These are phyloP conservation scores for Heliconius hortense DNA, from an alignment of 2,888 invertebrate genomes.

Conservation along the genomic window DNA sequence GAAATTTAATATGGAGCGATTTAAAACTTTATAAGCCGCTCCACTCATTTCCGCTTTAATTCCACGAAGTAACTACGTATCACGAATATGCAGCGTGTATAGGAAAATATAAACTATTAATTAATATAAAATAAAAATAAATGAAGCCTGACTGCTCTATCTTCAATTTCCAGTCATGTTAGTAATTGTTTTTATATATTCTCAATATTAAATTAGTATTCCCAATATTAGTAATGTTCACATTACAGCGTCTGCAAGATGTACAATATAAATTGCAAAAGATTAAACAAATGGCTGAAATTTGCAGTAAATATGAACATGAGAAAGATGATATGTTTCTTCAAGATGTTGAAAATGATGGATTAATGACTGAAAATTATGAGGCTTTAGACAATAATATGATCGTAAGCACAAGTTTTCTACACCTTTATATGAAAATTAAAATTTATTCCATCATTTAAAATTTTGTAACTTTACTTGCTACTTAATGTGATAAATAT, in stretches of 20 bases:
- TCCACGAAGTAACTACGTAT: neutral
- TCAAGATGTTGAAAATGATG: constrained; percentile 48
- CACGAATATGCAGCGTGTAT: neutral
- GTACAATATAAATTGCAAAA: constrained; percentile 81
- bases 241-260: constrained; percentile 75
- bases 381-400: constrained; percentile 66
- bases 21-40: neutral
- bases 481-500: neutral
- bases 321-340: constrained; percentile 74
- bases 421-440: neutral
- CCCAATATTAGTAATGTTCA: neutral
- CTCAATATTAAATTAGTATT: too few relatives aligned
- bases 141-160: neutral
- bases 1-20: neutral
- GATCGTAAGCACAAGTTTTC: constrained; percentile 58
- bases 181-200: too few relatives aligned
- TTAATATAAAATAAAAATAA: neutral
- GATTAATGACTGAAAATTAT: constrained; percentile 52
- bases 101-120: neutral
- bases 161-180: neutral
- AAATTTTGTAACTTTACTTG: neutral
- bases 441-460: neutral
- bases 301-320: constrained; percentile 86
- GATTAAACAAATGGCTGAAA: constrained; percentile 82
- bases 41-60: neutral